Percentiles rank a stretch among this genome's conserved stretches.
phyloP scores from a whole-genome alignment of 2,113 vertebrate genomes.

The Rhagologus leucostigma region DNA sequence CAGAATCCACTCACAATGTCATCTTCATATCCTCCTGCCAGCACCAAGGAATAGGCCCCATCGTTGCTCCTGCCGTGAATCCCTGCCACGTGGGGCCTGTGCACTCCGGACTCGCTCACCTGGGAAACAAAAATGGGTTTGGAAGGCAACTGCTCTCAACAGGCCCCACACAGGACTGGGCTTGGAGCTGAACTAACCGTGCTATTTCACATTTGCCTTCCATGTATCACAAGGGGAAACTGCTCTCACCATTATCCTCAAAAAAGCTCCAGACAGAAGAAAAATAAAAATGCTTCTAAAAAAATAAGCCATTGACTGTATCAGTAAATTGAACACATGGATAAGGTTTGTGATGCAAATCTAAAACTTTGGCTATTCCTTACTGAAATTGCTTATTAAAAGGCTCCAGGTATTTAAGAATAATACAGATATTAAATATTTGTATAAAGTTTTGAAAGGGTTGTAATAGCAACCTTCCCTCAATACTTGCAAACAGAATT shows the following conservation, averaged over 20 bases:
- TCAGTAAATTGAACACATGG: background rate
- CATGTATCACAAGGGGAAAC: background rate
- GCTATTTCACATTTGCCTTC: background rate
- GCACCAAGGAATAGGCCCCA: conserved; percentile 90
- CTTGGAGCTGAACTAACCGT: too few relatives aligned
- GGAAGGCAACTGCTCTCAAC: background rate
- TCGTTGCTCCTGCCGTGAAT: conserved; percentile 96
- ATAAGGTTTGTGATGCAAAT: background rate
- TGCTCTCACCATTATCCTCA: background rate
- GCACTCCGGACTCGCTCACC: conserved; percentile 94
- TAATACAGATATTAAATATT: background rate
- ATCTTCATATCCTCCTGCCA: conserved; percentile 96
- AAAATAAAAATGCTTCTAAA: background rate
- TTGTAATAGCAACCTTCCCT: background rate
- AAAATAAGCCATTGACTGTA: rapidly evolving
- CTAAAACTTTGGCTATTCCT: background rate
- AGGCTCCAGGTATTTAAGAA: background rate
- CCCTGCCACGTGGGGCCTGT: conserved; percentile 93
- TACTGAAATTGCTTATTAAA: background rate
- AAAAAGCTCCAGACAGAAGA: background rate
- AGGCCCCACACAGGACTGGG: rapidly evolving
- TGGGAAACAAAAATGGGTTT: background rate
- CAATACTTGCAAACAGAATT: background rate
- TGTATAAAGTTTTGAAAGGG: background rate
- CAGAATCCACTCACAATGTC: conserved; percentile 80